Conservation (phyloP, 2,888 invertebrate species). For the Andrena camellia region DNA sequence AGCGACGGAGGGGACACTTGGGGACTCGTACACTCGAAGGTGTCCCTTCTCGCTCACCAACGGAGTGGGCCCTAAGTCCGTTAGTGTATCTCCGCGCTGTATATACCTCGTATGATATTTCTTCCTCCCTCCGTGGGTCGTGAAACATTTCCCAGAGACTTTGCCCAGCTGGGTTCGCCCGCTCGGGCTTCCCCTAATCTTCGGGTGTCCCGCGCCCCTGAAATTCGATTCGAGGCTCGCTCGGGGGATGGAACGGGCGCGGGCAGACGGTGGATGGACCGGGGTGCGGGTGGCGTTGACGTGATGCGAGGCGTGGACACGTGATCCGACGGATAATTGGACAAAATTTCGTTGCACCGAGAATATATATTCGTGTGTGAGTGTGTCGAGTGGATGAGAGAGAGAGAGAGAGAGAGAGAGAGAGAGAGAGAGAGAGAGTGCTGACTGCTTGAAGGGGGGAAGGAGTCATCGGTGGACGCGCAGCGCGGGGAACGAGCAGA, state of each 20-base stretch:
- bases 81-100: background rate
- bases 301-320: conserved; percentile 58
- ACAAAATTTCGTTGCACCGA: conserved; percentile 57
- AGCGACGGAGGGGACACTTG: background rate
- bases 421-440: conserved; percentile 6
- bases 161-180: conserved; percentile 24
- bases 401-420: conserved; percentile 5
- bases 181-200: background rate
- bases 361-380: conserved; percentile 20
- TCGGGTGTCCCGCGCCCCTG: background rate
- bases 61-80: no score
- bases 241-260: background rate
- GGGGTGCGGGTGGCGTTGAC: conserved; percentile 32
- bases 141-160: background rate
- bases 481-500: conserved; percentile 16
- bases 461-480: conserved; percentile 37
- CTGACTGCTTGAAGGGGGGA: background rate
- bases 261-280: conserved; percentile 13
- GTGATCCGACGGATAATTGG: conserved; percentile 62
- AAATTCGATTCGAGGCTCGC: conserved; percentile 1
- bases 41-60: background rate
- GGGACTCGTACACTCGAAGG: background rate
- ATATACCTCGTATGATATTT: background rate
- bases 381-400: conserved; percentile 10
- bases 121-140: background rate